Evolutionary conservation across 2,888 invertebrate genomes (phyloP).

Genomic region (Chymomyza amoena): DNA sequence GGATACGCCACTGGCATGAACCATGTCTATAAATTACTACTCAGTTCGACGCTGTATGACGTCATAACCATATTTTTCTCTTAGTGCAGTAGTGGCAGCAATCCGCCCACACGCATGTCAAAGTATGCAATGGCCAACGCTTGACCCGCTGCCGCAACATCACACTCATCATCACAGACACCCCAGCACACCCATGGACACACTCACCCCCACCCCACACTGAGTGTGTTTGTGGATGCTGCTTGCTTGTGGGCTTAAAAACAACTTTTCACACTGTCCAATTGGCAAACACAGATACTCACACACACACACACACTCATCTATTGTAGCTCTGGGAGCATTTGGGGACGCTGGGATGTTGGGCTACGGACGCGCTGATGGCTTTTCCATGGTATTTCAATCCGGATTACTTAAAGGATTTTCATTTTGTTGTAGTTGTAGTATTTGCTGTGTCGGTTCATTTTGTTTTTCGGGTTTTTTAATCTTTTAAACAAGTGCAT

Average conservation of each 20-base stretch:
- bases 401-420: slow-evolving; percentile 40
- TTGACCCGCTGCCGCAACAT: slow-evolving; percentile 44
- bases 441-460: slow-evolving; percentile 1
- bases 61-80: background rate
- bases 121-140: slow-evolving; percentile 34
- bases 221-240: slow-evolving; percentile 11
- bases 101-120: background rate
- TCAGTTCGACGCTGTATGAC: too few relatives aligned
- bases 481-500: slow-evolving; percentile 63
- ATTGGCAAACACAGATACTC: slow-evolving; percentile 15
- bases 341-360: background rate
- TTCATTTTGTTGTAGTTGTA: background rate
- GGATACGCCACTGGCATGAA: too few relatives aligned
- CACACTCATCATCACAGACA: background rate
- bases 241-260: slow-evolving; percentile 60
- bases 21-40: too few relatives aligned
- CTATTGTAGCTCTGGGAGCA: background rate
- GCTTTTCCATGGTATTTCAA: slow-evolving; percentile 51
- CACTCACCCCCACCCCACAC: background rate
- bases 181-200: too few relatives aligned
- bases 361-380: background rate
- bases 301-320: background rate
- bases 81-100: background rate
- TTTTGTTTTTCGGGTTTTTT: slow-evolving; percentile 34
- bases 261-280: slow-evolving; percentile 46